A percentile compares a stretch with the other conserved stretches of the same genome.
phyloP scores from a whole-genome alignment of 2,888 invertebrate species.

The Euzophera pinguis region DNA sequence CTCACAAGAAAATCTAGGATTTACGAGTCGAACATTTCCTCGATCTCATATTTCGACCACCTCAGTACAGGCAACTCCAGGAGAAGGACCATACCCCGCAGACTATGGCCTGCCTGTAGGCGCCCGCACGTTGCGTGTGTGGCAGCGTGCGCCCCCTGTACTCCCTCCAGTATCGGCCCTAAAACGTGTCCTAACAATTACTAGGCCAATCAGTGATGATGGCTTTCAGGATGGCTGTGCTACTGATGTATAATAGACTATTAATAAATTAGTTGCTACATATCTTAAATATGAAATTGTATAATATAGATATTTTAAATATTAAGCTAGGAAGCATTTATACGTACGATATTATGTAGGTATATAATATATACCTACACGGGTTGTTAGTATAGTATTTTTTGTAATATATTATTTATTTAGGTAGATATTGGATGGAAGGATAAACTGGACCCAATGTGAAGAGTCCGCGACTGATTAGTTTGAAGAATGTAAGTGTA shows the following conservation, averaged over 20 bases:
- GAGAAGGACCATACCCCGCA: constrained; percentile 82
- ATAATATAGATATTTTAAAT: constrained; percentile 53
- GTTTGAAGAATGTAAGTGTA: constrained; percentile 73
- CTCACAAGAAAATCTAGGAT: constrained; percentile 81
- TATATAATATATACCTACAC: constrained; percentile 42
- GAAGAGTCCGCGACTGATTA: constrained; percentile 76
- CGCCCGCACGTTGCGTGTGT: constrained; percentile 90
- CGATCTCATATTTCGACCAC: constrained; percentile 63
- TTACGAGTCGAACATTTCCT: constrained; percentile 81
- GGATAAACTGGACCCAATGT: constrained; percentile 70
- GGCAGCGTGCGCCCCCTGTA: constrained; percentile 93
- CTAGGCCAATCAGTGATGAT: constrained; percentile 93
- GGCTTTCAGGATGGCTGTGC: constrained; percentile 96
- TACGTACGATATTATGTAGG: constrained; percentile 54
- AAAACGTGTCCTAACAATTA: constrained; percentile 90
- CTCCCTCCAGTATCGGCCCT: constrained; percentile 91
- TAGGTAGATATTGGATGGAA: constrained; percentile 70
- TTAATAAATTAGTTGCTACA: constrained; percentile 35
- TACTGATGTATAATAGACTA: constrained; percentile 89
- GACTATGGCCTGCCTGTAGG: constrained; percentile 89
- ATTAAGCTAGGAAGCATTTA: constrained; percentile 48
- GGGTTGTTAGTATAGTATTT: constrained; percentile 70
- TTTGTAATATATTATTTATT: constrained; percentile 79
- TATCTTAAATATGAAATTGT: constrained; percentile 51
- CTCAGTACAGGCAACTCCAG: constrained; percentile 73